Conservation (phyloP, 2,888 invertebrate genomes). For the Dryadula phaetusa region DNA sequence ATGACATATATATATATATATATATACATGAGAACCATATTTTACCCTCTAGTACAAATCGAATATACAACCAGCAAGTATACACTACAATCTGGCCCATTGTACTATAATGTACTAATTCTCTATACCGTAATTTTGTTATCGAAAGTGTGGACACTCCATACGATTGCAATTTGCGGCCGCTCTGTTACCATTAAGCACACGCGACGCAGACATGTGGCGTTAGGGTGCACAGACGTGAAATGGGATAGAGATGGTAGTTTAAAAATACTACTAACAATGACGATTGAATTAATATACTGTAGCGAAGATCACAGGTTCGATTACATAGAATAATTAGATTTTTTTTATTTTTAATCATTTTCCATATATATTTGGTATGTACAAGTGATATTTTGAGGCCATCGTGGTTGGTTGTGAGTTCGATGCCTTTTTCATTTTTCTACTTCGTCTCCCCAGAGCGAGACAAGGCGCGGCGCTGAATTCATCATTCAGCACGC, state of each 20-base stretch:
- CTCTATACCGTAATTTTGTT: not conserved
- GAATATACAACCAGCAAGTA: not conserved
- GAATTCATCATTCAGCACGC: too few relatives aligned
- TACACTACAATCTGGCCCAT: not conserved
- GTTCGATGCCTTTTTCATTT: too few relatives aligned
- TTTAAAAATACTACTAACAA: not conserved
- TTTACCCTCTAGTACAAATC: too few relatives aligned
- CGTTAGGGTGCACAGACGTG: slow-evolving; percentile 21
- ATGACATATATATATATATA: too few relatives aligned
- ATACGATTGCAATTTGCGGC: slow-evolving; percentile 50
- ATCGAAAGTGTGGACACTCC: slow-evolving; percentile 30
- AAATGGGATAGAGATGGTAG: not conserved
- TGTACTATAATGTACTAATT: not conserved
- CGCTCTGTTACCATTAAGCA: slow-evolving; percentile 49
- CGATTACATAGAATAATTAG: not conserved
- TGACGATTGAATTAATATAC: not conserved
- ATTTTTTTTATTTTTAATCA: not conserved
- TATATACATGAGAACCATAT: too few relatives aligned
- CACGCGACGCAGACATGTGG: slow-evolving; percentile 48
- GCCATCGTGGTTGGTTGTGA: too few relatives aligned
- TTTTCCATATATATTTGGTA: not conserved
- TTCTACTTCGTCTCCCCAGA: too few relatives aligned
- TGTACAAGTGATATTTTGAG: too few relatives aligned
- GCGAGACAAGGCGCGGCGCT: too few relatives aligned
- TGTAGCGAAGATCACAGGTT: not conserved